Evolutionary conservation across 2,888 invertebrate species (phyloP).

Genomic region (Lepeophtheirus nordmannii): DNA sequence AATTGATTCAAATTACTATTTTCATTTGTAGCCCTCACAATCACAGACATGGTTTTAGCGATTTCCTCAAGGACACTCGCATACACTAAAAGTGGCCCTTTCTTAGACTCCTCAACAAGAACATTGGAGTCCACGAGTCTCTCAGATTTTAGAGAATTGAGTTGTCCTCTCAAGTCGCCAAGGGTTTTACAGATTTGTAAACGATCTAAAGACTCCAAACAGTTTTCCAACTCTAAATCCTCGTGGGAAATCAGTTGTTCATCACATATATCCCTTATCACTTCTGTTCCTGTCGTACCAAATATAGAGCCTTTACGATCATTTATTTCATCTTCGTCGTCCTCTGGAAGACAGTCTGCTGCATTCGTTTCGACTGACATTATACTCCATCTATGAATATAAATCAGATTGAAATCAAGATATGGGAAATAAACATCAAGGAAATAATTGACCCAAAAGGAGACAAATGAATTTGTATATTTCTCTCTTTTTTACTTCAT

Average conservation of each 20-base stretch:
- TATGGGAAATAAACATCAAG: too few relatives aligned
- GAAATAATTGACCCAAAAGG: too few relatives aligned
- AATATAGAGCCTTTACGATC: conserved; percentile 6
- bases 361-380: conserved; percentile 9
- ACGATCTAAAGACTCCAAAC: not conserved
- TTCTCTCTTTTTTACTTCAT: not conserved
- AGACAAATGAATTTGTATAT: not conserved
- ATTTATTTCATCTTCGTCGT: not conserved
- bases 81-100: not conserved
- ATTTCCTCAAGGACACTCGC: not conserved
- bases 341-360: conserved; percentile 1
- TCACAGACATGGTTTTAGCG: not conserved
- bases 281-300: not conserved
- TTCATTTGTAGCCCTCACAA: not conserved
- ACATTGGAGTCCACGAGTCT: not conserved
- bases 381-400: conserved; percentile 10
- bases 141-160: not conserved
- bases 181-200: not conserved
- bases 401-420: not conserved
- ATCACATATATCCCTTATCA: not conserved
- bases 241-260: not conserved
- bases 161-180: not conserved
- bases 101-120: not conserved
- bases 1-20: not conserved
- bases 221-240: not conserved